Evolutionary conservation across 2,888 invertebrate species (phyloP).

Genomic region (Drosophila falleni): DNA sequence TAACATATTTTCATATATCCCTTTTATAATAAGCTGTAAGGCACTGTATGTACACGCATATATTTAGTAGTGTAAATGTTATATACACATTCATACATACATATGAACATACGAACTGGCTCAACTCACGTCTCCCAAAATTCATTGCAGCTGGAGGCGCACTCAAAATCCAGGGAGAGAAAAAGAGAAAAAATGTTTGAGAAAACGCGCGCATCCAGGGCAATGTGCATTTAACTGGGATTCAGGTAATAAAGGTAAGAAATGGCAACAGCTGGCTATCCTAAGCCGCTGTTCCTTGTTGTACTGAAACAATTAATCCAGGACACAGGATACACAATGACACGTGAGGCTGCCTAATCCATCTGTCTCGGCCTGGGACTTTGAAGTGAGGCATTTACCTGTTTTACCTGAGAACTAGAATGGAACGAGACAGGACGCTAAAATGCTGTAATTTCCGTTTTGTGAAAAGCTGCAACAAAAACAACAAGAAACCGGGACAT

Average conservation of each 20-base stretch:
- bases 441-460: conserved; percentile 44
- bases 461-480: conserved; percentile 13
- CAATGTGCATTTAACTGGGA: conserved; percentile 36
- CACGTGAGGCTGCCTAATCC: conserved; percentile 65
- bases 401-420: conserved; percentile 15
- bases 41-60: background rate
- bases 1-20: no score
- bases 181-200: conserved; percentile 18
- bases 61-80: background rate
- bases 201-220: conserved; percentile 27
- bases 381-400: conserved; percentile 24
- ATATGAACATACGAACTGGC: background rate
- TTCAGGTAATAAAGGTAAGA: conserved; percentile 51
- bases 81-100: background rate
- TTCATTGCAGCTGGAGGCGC: conserved; percentile 13
- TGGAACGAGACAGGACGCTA: conserved; percentile 10
- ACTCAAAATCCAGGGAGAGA: conserved; percentile 7
- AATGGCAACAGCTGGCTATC: conserved; percentile 47
- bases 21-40: no score
- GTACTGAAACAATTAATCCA: conserved; percentile 35
- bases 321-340: conserved; percentile 45
- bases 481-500: conserved; percentile 3
- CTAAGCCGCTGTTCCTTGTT: background rate
- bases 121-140: conserved; percentile 6
- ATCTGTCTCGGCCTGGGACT: conserved; percentile 24